These are phyloP conservation scores for Metopolophium dirhodum DNA, from an alignment of 1,140 invertebrate species.

Conservation along the genomic window DNA sequence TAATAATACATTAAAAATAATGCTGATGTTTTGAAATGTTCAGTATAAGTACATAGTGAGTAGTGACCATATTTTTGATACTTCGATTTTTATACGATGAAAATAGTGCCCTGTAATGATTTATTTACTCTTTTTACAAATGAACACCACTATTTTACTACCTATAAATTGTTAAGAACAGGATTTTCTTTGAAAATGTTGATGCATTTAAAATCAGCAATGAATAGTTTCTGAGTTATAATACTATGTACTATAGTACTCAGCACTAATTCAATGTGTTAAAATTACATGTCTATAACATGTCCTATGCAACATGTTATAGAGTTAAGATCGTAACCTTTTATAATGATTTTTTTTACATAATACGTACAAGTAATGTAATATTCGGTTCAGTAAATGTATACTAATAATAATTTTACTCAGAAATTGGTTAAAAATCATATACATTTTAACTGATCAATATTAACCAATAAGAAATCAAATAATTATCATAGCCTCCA, in stretches of 20 bases:
- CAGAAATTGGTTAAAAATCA: neutral
- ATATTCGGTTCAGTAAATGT: neutral
- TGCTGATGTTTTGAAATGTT: neutral
- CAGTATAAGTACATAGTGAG: neutral
- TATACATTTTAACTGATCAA: neutral
- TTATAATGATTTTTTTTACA: neutral
- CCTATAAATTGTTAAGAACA: neutral
- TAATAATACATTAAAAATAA: neutral
- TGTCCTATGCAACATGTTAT: too few species aligned
- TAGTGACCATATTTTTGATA: neutral
- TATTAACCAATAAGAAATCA: neutral
- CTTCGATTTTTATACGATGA: neutral
- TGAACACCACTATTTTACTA: neutral
- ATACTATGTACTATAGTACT: neutral
- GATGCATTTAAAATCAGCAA: neutral
- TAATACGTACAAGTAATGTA: neutral
- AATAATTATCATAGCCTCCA: too few species aligned
- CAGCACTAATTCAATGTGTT: too few species aligned
- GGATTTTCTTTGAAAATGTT: neutral
- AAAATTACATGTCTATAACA: too few species aligned
- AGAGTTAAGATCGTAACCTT: neutral
- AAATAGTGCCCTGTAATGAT: neutral
- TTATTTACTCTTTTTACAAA: neutral
- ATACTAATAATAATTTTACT: neutral
- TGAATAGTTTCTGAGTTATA: neutral